Base-by-base conservation (phyloP, 64 coral and sea anemone species). In the Montipora sp. region DNA sequence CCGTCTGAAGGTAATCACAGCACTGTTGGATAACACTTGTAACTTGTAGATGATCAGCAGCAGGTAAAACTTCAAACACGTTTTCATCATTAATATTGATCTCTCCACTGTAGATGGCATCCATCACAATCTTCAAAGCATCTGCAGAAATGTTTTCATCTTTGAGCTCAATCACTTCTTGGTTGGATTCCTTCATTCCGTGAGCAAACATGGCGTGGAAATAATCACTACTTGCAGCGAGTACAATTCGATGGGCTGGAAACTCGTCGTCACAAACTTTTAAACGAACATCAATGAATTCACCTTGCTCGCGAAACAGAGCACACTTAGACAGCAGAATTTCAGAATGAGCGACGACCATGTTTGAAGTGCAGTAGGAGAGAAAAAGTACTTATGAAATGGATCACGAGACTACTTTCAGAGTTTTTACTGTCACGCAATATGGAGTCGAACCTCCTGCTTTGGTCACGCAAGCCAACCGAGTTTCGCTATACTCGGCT, bases 151-250 rank as follows among this genome's bases (percentile, higher is more conserved):
- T 78, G 15, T 19, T 78, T 3, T 78, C 75, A n/a, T 78, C 75
- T 78, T 78, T 78, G 46, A 78, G 47, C 5, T 78, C 75, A 16
- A 78, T 78, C 15, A 78, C 46, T 50, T 78, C 75, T 0, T 78
- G 75, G 46, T 78, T 78, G 0, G 47, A 50, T 19, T 78, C 75
- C 18, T 50, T 78, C 75, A 78, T 78, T 19, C 75, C 92, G 0
- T 20, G 46, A 19, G 75, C 5, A 23, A 95, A 95, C 94, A 95
- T 95, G 5, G 94, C 94, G 51, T 77, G 77, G 80, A 95, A 95
- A 95, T 95, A 95, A 77, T 90, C 82, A 15, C 83, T 89, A 77
- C 75, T 83, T n/a, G 94, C 94, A 75, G 94, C 90, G 4, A 95
- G 90, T 77, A 95, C 84, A 46, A 79, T 78, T 1, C 90, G 89